phyloP scores from a whole-genome alignment of 2,113 vertebrate genomes.

The Taurulus bubalis region DNA sequence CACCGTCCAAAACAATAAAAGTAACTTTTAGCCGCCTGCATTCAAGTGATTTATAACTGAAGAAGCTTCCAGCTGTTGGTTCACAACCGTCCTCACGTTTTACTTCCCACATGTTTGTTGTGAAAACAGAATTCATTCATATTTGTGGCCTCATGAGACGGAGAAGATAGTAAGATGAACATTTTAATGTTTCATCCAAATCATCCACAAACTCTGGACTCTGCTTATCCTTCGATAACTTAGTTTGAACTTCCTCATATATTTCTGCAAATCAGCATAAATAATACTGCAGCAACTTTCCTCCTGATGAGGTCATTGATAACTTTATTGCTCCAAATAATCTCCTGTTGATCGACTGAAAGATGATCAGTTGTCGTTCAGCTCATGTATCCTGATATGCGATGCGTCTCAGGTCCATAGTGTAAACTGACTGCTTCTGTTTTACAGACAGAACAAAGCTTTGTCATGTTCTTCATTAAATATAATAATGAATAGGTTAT shows the following conservation, averaged over 20 bases:
- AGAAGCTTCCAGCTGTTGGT: too few relatives aligned
- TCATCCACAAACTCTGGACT: not conserved
- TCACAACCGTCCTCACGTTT: too few relatives aligned
- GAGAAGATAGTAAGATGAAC: not conserved
- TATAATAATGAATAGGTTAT: not conserved
- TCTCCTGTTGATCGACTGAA: not conserved
- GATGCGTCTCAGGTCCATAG: not conserved
- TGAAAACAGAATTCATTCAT: not conserved
- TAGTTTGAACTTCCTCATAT: not conserved
- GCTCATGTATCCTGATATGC: not conserved
- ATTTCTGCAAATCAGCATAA: conserved; percentile 28
- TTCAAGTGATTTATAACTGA: too few relatives aligned
- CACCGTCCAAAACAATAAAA: too few relatives aligned
- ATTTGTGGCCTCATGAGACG: not conserved
- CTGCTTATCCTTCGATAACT: not conserved
- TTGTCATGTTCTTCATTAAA: not conserved
- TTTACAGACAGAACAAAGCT: not conserved
- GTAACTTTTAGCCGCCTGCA: too few relatives aligned
- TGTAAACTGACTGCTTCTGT: not conserved
- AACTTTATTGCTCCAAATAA: too few relatives aligned
- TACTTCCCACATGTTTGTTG: not conserved
- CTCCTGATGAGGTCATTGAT: not conserved
- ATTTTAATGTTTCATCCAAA: not conserved
- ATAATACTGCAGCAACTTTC: not conserved
- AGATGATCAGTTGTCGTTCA: not conserved